Conservation (phyloP, 2,888 invertebrate species). For the Hypercompe scribonia region DNA sequence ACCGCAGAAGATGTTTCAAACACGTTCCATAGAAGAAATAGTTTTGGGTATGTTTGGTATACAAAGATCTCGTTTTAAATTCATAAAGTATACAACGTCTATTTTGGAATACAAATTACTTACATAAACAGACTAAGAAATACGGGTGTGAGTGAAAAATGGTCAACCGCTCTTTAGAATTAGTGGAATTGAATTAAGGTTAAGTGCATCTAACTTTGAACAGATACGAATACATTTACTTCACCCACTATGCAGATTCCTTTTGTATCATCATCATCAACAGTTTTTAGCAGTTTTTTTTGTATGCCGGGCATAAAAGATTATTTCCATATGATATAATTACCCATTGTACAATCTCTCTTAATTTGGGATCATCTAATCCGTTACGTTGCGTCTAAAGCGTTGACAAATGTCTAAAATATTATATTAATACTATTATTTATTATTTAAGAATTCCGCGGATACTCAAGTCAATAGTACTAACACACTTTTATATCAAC, state of each 20-base stretch:
- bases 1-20: not conserved
- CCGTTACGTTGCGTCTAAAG: too few species aligned
- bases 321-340: not conserved
- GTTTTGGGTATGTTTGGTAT: not conserved
- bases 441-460: too few species aligned
- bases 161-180: not conserved
- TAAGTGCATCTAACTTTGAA: not conserved
- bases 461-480: not conserved
- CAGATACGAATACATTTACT: not conserved
- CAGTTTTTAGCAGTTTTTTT: too few species aligned
- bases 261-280: too few species aligned
- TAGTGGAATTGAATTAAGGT: not conserved
- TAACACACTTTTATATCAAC: not conserved
- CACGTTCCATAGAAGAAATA: not conserved
- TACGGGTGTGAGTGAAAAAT: not conserved
- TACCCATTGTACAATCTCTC: too few species aligned
- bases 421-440: too few species aligned
- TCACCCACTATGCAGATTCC: not conserved
- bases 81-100: not conserved
- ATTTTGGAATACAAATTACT: not conserved
- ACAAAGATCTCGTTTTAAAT: not conserved
- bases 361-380: too few species aligned
- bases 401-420: too few species aligned
- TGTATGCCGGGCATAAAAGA: not conserved
- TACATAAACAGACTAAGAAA: not conserved